Conservation (phyloP, 2,113 vertebrate species). For the Stigmatopora nigra region DNA sequence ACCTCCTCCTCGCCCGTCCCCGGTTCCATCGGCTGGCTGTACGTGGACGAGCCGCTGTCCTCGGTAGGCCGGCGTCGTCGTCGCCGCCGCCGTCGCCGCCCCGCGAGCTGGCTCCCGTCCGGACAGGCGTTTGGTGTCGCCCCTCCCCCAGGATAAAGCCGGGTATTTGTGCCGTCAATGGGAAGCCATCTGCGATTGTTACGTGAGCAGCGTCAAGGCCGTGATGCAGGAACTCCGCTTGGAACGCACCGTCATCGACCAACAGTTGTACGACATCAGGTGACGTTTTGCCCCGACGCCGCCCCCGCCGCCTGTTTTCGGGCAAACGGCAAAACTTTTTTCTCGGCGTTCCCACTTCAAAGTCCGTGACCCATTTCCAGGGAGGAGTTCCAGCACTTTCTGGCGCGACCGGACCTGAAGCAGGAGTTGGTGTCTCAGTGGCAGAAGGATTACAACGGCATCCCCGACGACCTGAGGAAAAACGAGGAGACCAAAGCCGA, state of each 20-base stretch:
- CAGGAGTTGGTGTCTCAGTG: conserved; percentile 83
- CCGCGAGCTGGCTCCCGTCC: no score
- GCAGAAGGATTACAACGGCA: conserved; percentile 82
- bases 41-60: conserved; percentile 75
- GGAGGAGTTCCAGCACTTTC: conserved; percentile 73
- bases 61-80: conserved; percentile 64
- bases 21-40: conserved; percentile 69
- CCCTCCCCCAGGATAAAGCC: conserved; percentile 70
- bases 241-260: conserved; percentile 58
- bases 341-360: no score
- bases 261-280: conserved; percentile 75
- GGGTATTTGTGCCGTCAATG: conserved; percentile 75
- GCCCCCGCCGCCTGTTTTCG: no score
- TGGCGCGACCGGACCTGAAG: conserved; percentile 78
- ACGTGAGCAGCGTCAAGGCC: conserved; percentile 70
- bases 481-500: conserved; percentile 87
- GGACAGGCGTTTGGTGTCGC: no score
- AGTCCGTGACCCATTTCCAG: conserved; percentile 53
- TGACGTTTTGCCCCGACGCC: no score
- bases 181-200: conserved; percentile 74
- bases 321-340: no score
- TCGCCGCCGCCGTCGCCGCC: no score
- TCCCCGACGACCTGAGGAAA: conserved; percentile 76
- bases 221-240: conserved; percentile 77
- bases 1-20: conserved; percentile 18